These are phyloP conservation scores for Cuculus canorus DNA, from an alignment of 2,797 vertebrate genomes.

Conservation along the genomic window DNA sequence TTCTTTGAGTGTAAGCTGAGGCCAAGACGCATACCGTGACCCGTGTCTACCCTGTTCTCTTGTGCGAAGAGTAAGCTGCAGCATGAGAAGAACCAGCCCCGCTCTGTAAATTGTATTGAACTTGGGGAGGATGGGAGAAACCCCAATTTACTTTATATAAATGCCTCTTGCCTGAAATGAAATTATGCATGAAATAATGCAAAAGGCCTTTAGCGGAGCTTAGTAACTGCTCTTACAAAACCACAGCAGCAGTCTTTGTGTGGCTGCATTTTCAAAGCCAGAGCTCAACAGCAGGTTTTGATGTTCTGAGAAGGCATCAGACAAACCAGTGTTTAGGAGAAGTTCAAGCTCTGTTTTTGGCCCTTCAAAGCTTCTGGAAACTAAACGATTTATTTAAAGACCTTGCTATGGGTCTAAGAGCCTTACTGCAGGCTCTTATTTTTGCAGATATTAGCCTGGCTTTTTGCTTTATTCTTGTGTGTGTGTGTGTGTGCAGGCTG, in stretches of 20 bases:
- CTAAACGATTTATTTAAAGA: not conserved
- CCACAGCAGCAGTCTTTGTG: not conserved
- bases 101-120: not conserved
- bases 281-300: not conserved
- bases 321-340: not conserved
- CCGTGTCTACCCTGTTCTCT: not conserved
- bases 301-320: not conserved
- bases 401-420: not conserved
- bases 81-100: not conserved
- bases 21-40: not conserved
- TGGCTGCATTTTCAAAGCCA: not conserved
- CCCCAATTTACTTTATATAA: not conserved
- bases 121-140: not conserved
- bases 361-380: not conserved
- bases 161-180: not conserved
- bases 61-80: not conserved
- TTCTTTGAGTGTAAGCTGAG: not conserved
- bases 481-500: not conserved
- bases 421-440: not conserved
- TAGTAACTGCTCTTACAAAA: not conserved
- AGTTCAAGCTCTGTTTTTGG: not conserved
- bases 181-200: not conserved
- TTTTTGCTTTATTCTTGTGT: not conserved
- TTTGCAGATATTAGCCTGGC: not conserved
- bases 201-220: not conserved